phyloP scores from a whole-genome alignment of 2,113 vertebrate genomes.

The Neolamprologus devosi region DNA sequence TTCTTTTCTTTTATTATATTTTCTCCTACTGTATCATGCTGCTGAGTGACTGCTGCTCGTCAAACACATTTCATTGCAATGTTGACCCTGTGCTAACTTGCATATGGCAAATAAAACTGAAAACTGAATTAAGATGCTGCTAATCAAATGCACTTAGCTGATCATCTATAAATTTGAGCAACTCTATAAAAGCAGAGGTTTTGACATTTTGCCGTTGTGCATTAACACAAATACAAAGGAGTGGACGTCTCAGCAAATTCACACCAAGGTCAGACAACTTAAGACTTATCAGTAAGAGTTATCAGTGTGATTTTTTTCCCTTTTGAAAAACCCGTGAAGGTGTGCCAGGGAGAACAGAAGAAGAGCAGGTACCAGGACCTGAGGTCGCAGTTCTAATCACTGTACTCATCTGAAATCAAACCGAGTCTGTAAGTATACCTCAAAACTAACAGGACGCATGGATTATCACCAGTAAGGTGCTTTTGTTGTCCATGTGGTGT shows the following conservation, averaged over 20 bases:
- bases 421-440: neutral
- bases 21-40: no score
- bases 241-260: neutral
- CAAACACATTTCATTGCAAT: no score
- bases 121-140: neutral
- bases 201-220: neutral
- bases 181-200: neutral
- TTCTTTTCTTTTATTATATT: no score
- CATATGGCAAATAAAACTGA: no score
- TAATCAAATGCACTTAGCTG: neutral
- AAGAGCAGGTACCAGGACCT: neutral
- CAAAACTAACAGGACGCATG: neutral
- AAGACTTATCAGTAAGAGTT: neutral
- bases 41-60: no score
- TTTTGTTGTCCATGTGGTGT: neutral
- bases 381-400: neutral
- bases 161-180: accelerated
- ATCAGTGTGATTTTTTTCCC: neutral
- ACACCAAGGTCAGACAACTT: neutral
- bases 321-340: neutral
- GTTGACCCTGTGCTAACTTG: no score
- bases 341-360: neutral
- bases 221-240: neutral
- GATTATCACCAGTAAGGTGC: neutral
- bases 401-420: neutral